Percentiles rank a stretch among this genome's conserved stretches.
These are phyloP conservation scores for Peucedramus taeniatus DNA, from an alignment of 2,113 vertebrate genomes.

Conservation along the genomic window DNA sequence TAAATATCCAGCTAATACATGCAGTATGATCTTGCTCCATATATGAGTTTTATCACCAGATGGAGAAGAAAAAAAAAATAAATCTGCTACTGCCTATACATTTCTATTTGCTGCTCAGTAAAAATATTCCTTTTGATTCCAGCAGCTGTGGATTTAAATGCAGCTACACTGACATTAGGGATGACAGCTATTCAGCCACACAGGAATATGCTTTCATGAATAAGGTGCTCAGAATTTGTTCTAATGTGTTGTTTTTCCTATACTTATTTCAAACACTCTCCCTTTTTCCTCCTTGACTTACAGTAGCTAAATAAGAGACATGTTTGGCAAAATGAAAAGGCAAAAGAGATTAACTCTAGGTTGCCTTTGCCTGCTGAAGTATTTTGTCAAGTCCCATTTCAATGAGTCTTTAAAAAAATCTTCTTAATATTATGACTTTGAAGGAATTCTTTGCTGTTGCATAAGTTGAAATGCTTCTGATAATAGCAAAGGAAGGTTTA, in stretches of 20 bases:
- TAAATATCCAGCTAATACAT: neutral
- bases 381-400: constrained; percentile 24
- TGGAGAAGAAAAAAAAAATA: neutral
- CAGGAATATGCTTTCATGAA: neutral
- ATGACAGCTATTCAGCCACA: neutral
- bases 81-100: neutral
- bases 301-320: neutral
- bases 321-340: neutral
- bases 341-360: neutral
- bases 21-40: neutral
- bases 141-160: neutral
- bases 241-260: neutral
- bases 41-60: neutral
- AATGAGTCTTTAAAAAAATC: neutral
- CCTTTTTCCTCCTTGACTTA: neutral
- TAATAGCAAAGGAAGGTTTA: neutral
- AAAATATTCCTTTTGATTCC: neutral
- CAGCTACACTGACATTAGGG: neutral
- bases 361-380: neutral
- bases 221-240: neutral
- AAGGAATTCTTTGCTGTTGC: constrained; percentile 18
- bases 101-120: neutral
- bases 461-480: constrained; percentile 2
- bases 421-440: neutral
- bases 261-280: neutral